These are phyloP conservation scores for Oreochromis grahami DNA, from an alignment of 2,797 vertebrate species.

Conservation along the genomic window DNA sequence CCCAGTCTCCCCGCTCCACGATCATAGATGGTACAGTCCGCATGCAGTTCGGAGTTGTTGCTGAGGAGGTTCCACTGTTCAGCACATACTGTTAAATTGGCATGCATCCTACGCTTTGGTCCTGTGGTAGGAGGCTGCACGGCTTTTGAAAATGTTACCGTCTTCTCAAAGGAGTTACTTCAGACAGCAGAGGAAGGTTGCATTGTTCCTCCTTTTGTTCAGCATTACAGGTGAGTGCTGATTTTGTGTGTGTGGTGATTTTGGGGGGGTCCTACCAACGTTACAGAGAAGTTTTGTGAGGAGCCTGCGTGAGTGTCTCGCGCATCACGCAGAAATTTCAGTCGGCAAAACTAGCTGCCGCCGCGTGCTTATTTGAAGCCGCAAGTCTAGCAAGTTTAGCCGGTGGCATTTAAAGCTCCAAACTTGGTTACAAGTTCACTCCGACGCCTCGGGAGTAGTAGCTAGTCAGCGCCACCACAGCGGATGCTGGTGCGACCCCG, in stretches of 20 bases:
- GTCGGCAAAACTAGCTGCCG: neutral
- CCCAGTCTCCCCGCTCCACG: conserved; percentile 30
- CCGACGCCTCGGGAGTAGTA: neutral
- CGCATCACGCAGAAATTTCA: neutral
- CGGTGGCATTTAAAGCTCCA: neutral
- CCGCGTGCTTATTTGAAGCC: neutral
- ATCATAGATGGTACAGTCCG: conserved; percentile 74
- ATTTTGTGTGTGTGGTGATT: neutral
- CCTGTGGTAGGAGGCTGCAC: conserved; percentile 20
- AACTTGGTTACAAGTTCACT: conserved; percentile 63
- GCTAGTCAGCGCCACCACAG: neutral
- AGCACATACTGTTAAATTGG: conserved; percentile 53
- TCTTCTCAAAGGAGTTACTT: conserved; percentile 54
- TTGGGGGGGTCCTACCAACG: neutral
- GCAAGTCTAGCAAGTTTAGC: conserved; percentile 14
- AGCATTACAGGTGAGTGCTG: conserved; percentile 70
- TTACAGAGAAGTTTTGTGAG: conserved; percentile 47
- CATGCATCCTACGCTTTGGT: conserved; percentile 15
- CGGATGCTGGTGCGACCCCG: conserved; percentile 21
- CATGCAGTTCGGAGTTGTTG: conserved; percentile 78
- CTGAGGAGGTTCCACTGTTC: conserved; percentile 76
- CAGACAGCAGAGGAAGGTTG: conserved; percentile 22
- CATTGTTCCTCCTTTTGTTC: conserved; percentile 54
- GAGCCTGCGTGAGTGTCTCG: neutral
- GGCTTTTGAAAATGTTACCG: conserved; percentile 58